These are phyloP conservation scores for Diadema setosum DNA, from an alignment of 35 echinoderm and acorn worm genomes.

Conservation along the genomic window DNA sequence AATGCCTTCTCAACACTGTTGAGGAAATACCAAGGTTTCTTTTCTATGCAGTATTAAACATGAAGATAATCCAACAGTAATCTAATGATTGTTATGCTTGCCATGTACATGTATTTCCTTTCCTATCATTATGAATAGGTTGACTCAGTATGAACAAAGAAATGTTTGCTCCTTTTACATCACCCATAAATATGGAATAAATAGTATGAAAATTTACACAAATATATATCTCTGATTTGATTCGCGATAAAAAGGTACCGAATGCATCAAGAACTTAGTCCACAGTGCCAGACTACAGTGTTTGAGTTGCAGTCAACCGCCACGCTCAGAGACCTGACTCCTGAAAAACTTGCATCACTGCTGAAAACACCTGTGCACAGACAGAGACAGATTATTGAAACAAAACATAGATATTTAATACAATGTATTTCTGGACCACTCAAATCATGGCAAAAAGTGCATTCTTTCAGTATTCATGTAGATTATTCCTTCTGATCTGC, in stretches of 20 bases:
- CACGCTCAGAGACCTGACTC: constrained; percentile 20
- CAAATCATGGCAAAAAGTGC: not conserved
- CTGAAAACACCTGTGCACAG: constrained; percentile 71
- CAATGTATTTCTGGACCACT: not conserved
- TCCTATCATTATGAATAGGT: no score
- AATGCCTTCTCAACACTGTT: no score
- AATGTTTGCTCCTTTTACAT: no score
- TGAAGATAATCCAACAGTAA: no score
- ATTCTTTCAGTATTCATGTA: not conserved
- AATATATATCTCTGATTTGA: not conserved
- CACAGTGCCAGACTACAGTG: not conserved
- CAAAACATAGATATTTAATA: not conserved
- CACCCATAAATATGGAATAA: not conserved
- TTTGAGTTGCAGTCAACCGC: not conserved
- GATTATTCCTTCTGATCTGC: not conserved
- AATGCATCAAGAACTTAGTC: not conserved
- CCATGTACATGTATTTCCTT: no score
- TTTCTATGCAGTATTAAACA: no score
- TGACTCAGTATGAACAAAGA: no score
- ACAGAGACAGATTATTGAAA: not conserved
- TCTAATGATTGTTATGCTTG: no score
- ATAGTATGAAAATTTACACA: constrained; percentile 16
- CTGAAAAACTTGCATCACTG: constrained; percentile 51
- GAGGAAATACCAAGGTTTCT: no score
- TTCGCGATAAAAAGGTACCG: not conserved